Evolutionary conservation across 2,888 invertebrate genomes (phyloP).

Genomic region (Seira sanloemensis): DNA sequence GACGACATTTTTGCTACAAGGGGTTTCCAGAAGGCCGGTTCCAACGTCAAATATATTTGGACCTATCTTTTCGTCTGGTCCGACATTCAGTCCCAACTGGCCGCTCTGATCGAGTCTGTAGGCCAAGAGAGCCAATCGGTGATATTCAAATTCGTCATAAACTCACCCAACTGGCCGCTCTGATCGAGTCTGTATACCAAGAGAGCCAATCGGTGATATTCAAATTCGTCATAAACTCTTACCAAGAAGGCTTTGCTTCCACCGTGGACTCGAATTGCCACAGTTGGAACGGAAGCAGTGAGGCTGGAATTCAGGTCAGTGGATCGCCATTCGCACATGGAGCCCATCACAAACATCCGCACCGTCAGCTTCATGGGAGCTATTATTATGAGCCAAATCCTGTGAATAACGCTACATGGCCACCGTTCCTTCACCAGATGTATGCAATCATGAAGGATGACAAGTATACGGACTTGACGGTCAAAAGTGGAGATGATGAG

Average conservation of each 20-base stretch:
- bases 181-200: constrained; percentile 40
- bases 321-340: not conserved
- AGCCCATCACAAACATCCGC: too few species aligned
- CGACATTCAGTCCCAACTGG: constrained; percentile 55
- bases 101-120: constrained; percentile 41
- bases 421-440: constrained; percentile 61
- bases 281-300: constrained; percentile 2
- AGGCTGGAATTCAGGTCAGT: not conserved
- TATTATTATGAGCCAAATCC: constrained; percentile 6
- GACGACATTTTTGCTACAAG: too few species aligned
- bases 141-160: constrained; percentile 57
- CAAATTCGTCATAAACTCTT: constrained; percentile 60
- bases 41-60: constrained; percentile 27
- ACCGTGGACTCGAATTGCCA: constrained; percentile 29
- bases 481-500: constrained; percentile 71
- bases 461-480: constrained; percentile 63
- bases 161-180: constrained; percentile 38
- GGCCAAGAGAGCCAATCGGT: constrained; percentile 50
- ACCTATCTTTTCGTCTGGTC: constrained; percentile 58
- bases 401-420: constrained; percentile 33
- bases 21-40: too few species aligned
- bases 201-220: constrained; percentile 54
- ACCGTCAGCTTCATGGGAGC: not conserved
- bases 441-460: constrained; percentile 63
- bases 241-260: constrained; percentile 36